These are phyloP conservation scores for Ptilodon capucinus DNA, from an alignment of 2,888 invertebrate species.

Conservation along the genomic window DNA sequence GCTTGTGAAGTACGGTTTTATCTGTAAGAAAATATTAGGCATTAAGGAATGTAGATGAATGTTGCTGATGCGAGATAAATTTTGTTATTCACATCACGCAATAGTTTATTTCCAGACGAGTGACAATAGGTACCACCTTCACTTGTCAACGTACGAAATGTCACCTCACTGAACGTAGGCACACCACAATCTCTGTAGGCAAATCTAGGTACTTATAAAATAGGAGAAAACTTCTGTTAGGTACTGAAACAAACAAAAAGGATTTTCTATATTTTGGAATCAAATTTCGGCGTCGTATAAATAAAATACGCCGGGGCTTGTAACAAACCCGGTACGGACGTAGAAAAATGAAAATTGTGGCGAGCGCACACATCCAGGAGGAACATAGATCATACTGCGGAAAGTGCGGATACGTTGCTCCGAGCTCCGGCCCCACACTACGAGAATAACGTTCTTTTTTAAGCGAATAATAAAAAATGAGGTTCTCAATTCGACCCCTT, in stretches of 20 bases:
- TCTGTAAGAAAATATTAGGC: background rate
- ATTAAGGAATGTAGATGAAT: background rate
- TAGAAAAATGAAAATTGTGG: background rate
- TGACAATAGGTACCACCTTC: background rate
- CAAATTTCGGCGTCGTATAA: too few species aligned
- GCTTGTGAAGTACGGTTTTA: too few species aligned
- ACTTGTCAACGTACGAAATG: background rate
- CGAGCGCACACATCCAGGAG: background rate
- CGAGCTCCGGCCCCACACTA: background rate
- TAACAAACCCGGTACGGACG: background rate
- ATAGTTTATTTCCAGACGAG: background rate
- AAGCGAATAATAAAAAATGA: background rate
- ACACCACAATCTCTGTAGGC: too few species aligned
- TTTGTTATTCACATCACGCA: background rate
- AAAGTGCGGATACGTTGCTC: background rate
- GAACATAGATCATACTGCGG: background rate
- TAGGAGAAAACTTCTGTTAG: too few species aligned
- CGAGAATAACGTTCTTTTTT: background rate
- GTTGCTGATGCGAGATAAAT: background rate
- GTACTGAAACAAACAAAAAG: too few species aligned
- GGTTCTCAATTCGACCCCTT: too few species aligned
- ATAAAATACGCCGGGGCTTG: background rate
- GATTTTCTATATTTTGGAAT: too few species aligned
- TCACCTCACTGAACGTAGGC: background rate
- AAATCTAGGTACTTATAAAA: too few species aligned